Conservation (phyloP, 1,140 invertebrate genomes). For the Gryon sp. region DNA sequence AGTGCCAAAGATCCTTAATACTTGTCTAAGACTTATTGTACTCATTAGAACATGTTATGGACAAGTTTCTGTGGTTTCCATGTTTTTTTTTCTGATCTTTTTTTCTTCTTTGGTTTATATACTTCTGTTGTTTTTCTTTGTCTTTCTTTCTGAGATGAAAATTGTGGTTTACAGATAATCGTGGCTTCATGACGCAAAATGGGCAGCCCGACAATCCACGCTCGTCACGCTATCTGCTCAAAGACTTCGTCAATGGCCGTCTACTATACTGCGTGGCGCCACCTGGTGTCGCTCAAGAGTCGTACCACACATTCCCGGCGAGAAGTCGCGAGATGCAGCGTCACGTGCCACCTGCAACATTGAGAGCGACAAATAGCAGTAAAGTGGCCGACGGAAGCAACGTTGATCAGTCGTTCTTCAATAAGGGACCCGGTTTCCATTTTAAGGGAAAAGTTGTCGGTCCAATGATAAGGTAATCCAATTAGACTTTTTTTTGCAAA, state of each 20-base stretch:
- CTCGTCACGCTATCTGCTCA: conserved; percentile 92
- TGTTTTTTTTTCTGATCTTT: conserved; percentile 17
- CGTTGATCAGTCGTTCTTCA: conserved; percentile 83
- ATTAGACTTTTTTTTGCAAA: not conserved
- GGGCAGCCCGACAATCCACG: conserved; percentile 96
- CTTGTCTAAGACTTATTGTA: too few species aligned
- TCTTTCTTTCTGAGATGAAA: too few species aligned
- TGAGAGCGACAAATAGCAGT: conserved; percentile 80
- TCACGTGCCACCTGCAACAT: conserved; percentile 79
- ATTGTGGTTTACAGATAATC: conserved; percentile 83
- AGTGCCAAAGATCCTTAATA: too few species aligned
- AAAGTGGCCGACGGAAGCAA: conserved; percentile 74
- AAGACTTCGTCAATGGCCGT: conserved; percentile 95
- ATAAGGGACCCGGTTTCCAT: conserved; percentile 74
- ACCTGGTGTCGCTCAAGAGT: conserved; percentile 84
- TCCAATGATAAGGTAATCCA: not conserved
- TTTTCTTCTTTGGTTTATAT: conserved; percentile 26
- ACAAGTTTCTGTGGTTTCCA: conserved; percentile 1
- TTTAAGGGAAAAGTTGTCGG: conserved; percentile 71
- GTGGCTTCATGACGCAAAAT: conserved; percentile 97
- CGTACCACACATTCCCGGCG: conserved; percentile 84
- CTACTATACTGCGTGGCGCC: conserved; percentile 92
- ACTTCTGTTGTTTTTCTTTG: too few species aligned
- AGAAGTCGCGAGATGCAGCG: conserved; percentile 70
- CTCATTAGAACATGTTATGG: too few species aligned